Conservation (phyloP, 2,113 vertebrate genomes). For the Cyanoderma ruficeps region DNA sequence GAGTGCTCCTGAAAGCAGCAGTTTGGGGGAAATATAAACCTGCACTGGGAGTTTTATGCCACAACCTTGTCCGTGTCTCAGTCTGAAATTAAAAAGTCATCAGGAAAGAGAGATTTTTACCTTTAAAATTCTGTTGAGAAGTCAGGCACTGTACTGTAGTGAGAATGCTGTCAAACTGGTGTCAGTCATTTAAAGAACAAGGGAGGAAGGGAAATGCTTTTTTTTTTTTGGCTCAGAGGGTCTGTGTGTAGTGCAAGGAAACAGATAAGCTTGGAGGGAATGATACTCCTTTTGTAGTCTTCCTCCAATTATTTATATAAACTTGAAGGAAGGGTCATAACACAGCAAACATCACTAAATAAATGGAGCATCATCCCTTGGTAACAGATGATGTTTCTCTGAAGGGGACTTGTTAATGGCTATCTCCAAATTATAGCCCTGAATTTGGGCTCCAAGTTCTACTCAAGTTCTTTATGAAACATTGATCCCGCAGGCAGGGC, state of each 20-base stretch:
- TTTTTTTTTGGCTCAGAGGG: neutral
- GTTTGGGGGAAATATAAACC: neutral
- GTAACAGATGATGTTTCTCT: neutral
- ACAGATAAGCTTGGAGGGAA: conserved; percentile 30
- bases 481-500: neutral
- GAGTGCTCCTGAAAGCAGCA: neutral
- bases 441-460: neutral
- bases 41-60: neutral
- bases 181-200: neutral
- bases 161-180: neutral
- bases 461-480: neutral
- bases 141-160: neutral
- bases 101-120: neutral
- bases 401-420: neutral
- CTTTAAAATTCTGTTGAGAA: neutral
- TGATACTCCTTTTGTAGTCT: neutral
- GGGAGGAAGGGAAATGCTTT: neutral
- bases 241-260: conserved; percentile 39
- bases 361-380: neutral
- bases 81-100: neutral
- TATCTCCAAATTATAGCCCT: neutral
- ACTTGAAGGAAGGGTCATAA: neutral
- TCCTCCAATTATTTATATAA: conserved; percentile 29
- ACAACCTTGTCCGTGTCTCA: neutral
- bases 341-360: neutral